A percentile compares a stretch with the other conserved stretches of the same genome.
Evolutionary conservation across 2,797 vertebrate genomes (phyloP).

Genomic region (Rhabdophis nuchalis): DNA sequence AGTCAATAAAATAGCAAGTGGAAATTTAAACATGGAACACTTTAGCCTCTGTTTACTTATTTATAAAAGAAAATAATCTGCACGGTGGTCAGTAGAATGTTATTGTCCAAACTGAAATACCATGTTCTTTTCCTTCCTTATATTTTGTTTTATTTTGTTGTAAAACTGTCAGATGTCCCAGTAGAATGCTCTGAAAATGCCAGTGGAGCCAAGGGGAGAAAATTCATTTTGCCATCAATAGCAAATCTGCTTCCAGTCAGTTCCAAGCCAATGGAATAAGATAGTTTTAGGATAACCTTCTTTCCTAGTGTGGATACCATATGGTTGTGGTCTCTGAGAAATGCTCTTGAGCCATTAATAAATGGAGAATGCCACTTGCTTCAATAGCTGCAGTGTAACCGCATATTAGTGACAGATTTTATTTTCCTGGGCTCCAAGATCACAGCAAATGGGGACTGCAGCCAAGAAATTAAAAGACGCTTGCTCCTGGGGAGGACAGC

Average conservation of each 20-base stretch:
- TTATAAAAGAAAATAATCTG: not conserved
- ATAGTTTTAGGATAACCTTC: not conserved
- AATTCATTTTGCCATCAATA: not conserved
- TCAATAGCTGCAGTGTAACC: not conserved
- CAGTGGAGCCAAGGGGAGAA: not conserved
- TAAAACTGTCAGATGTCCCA: not conserved
- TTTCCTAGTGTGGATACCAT: not conserved
- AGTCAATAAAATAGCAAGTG: constrained; percentile 1
- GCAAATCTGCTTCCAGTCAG: not conserved
- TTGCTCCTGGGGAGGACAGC: too few species aligned
- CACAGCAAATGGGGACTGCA: too few species aligned
- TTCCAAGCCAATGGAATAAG: not conserved
- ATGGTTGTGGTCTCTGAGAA: not conserved
- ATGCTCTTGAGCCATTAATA: not conserved
- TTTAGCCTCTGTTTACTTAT: not conserved
- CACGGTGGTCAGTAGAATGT: not conserved
- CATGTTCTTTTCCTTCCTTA: not conserved
- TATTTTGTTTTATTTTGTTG: not conserved
- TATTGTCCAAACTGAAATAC: not conserved
- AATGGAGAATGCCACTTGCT: not conserved
- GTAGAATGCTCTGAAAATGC: not conserved
- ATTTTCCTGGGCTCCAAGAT: too few species aligned
- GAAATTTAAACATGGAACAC: constrained; percentile 10
- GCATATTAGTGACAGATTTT: not conserved
- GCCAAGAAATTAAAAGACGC: too few species aligned